Evolutionary conservation across 1,140 invertebrate genomes (phyloP).

Genomic region (Sitodiplosis mosellana): DNA sequence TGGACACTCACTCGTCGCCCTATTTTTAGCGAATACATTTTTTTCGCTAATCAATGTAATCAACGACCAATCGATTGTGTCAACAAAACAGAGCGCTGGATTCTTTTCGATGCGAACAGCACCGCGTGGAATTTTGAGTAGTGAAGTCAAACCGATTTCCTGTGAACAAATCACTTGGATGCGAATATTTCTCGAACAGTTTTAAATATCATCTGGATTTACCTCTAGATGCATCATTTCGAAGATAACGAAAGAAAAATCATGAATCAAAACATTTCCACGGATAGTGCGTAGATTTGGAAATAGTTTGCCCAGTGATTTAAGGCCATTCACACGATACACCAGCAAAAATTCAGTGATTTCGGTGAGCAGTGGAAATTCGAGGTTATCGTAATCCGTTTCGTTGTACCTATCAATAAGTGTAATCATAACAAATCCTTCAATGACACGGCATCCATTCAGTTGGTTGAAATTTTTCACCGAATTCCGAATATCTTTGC

Average conservation of each 20-base stretch:
- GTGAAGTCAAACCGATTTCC: constrained; percentile 63
- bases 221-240: constrained; percentile 47
- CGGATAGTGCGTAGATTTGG: constrained; percentile 89
- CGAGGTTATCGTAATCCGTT: constrained; percentile 31
- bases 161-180: too few relatives aligned
- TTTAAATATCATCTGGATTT: too few relatives aligned
- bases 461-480: constrained; percentile 45
- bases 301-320: constrained; percentile 64
- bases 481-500: constrained; percentile 64
- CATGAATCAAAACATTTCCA: constrained; percentile 62
- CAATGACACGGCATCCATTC: constrained; percentile 64
- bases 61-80: constrained; percentile 75
- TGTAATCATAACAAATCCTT: constrained; percentile 66
- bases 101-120: constrained; percentile 78
- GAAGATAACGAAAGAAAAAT: constrained; percentile 76
- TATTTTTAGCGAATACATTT: constrained; percentile 29
- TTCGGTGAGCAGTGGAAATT: constrained; percentile 47
- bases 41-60: constrained; percentile 31
- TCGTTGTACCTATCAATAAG: constrained; percentile 41
- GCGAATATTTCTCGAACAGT: too few relatives aligned
- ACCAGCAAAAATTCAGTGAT: constrained; percentile 40
- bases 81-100: constrained; percentile 69
- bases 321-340: constrained; percentile 54
- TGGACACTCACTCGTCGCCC: constrained; percentile 39
- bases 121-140: constrained; percentile 66